Conservation (phyloP, 2,797 vertebrate species). For the Anguilla pacifica region DNA sequence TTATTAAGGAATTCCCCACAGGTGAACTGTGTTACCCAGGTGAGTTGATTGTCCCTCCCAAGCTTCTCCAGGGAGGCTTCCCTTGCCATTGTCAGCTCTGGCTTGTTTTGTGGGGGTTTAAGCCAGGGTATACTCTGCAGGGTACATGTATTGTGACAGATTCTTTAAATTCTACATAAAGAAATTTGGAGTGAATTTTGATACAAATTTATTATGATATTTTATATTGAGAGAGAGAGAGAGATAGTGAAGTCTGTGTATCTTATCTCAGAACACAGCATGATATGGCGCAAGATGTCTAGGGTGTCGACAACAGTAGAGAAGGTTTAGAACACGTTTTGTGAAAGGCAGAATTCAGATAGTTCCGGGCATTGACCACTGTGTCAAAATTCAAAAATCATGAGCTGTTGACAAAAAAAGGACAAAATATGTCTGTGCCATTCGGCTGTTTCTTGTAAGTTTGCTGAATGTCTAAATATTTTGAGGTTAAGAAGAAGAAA, state of each 20-base stretch:
- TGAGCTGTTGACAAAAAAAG: background rate
- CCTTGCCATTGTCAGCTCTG: conserved; percentile 14
- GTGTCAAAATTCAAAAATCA: background rate
- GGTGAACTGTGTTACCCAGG: conserved; percentile 1
- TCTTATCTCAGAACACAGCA: background rate
- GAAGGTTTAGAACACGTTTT: background rate
- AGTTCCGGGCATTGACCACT: background rate
- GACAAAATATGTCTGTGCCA: background rate
- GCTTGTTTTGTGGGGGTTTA: background rate
- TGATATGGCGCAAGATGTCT: background rate
- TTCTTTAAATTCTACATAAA: background rate
- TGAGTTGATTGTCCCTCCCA: background rate
- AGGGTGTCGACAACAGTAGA: background rate
- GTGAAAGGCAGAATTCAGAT: background rate
- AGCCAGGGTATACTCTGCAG: conserved; percentile 28
- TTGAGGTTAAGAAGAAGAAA: conserved; percentile 2
- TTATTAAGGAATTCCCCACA: background rate
- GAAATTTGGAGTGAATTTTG: background rate
- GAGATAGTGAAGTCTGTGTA: background rate
- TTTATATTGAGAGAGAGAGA: background rate
- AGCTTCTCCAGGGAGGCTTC: background rate
- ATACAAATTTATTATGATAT: background rate
- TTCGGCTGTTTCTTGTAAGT: background rate
- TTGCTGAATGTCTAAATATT: conserved; percentile 7
- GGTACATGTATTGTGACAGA: background rate